Evolutionary conservation across 2,113 vertebrate species (phyloP).

Genomic region (Saccopteryx leptura): DNA sequence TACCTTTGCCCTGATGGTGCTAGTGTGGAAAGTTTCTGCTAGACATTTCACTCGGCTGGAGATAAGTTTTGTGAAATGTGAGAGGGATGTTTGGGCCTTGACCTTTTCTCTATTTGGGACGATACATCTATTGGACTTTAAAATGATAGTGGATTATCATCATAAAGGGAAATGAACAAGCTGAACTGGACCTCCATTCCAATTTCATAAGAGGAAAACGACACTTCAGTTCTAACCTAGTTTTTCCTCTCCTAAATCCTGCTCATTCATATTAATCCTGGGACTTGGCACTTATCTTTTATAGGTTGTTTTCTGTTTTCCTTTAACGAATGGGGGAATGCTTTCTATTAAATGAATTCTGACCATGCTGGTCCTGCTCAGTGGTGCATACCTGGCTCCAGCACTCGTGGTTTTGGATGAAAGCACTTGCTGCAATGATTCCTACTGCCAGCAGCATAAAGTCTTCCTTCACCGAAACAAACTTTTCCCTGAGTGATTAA

Average conservation of each 20-base stretch:
- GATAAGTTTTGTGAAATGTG: background rate
- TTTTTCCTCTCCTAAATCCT: background rate
- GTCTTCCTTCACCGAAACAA: conserved; percentile 95
- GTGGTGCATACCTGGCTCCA: conserved; percentile 92
- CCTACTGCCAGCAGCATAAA: conserved; percentile 95
- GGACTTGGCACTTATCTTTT: background rate
- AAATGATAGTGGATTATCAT: background rate
- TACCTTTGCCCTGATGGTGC: conserved; percentile 50
- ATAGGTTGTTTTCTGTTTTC: background rate
- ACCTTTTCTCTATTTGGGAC: conserved; percentile 34
- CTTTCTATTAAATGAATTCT: conserved; percentile 52
- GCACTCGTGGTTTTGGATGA: conserved; percentile 87
- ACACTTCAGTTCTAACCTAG: background rate
- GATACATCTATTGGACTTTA: background rate
- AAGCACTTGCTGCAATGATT: conserved; percentile 93
- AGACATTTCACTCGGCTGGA: background rate
- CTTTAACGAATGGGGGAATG: background rate
- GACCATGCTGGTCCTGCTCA: background rate
- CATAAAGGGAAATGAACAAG: background rate
- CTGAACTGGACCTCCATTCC: background rate
- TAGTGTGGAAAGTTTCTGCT: conserved; percentile 25
- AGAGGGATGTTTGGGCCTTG: background rate
- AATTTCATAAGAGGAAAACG: conserved; percentile 27
- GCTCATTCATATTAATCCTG: background rate
- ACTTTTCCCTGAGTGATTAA: conserved; percentile 91